Evolutionary conservation across 2,888 invertebrate genomes (phyloP).

Genomic region (Netelia inedita): DNA sequence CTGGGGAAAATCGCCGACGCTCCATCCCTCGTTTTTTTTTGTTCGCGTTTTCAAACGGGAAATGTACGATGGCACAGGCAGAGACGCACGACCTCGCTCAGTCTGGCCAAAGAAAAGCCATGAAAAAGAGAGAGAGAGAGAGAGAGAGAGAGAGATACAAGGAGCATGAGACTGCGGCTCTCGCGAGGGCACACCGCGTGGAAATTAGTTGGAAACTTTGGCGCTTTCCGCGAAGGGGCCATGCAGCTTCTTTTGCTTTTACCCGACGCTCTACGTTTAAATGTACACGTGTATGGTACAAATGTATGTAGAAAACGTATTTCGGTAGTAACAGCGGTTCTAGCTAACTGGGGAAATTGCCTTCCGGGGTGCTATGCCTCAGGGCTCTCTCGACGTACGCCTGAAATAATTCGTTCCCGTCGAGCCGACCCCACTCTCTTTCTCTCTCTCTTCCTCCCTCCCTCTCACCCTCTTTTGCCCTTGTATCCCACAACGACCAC

Average conservation of each 20-base stretch:
- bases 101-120: conserved; percentile 50
- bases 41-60: conserved; percentile 58
- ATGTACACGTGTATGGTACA: conserved; percentile 30
- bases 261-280: conserved; percentile 25
- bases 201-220: conserved; percentile 72
- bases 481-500: conserved; percentile 56
- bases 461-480: conserved; percentile 27
- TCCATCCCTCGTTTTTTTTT: conserved; percentile 56
- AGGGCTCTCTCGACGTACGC: conserved; percentile 45
- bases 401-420: conserved; percentile 64
- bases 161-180: conserved; percentile 47
- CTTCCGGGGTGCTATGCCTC: conserved; percentile 50
- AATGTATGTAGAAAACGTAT: conserved; percentile 64
- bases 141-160: conserved; percentile 35
- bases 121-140: conserved; percentile 36
- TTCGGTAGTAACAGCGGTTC: conserved; percentile 62
- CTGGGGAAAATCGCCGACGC: conserved; percentile 64
- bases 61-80: conserved; percentile 48
- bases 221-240: conserved; percentile 31
- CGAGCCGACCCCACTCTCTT: conserved; percentile 7
- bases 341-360: conserved; percentile 64
- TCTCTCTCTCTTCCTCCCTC: conserved; percentile 2
- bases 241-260: conserved; percentile 58
- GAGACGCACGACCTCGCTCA: conserved; percentile 23
- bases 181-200: conserved; percentile 61